Conservation (phyloP, 2,113 vertebrate species). For the Eptesicus fuscus region DNA sequence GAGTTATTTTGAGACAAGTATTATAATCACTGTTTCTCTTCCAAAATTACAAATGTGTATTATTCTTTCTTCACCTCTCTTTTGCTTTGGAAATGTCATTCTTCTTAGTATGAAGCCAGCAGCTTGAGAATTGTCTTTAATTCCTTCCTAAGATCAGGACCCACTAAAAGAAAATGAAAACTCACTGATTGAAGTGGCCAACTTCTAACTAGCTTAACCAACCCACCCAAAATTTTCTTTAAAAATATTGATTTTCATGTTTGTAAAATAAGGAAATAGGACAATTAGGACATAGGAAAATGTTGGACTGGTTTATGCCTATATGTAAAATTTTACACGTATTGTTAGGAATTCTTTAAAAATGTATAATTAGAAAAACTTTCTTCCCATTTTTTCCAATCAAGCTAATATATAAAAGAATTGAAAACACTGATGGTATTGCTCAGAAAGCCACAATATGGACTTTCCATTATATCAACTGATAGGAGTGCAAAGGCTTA, state of each 20-base stretch:
- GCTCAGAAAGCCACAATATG: background rate
- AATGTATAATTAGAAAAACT: background rate
- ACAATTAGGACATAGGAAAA: background rate
- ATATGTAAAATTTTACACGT: background rate
- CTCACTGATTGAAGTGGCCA: background rate
- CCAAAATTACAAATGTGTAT: background rate
- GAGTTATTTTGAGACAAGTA: background rate
- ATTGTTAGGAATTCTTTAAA: background rate
- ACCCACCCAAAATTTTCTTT: background rate
- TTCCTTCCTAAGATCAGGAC: background rate
- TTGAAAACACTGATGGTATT: background rate
- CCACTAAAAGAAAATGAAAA: background rate
- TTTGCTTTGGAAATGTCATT: conserved; percentile 1
- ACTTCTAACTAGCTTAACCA: background rate
- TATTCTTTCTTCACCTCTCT: background rate
- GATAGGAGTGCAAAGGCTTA: background rate
- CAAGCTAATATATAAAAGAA: background rate
- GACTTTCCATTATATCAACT: background rate
- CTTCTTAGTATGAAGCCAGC: background rate
- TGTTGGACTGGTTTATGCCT: background rate
- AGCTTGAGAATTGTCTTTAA: background rate
- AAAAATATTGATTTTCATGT: background rate
- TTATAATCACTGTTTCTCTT: background rate
- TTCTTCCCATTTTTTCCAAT: background rate
- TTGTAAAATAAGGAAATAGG: background rate